Conservation (phyloP, 1,140 invertebrate species). For the Helicoverpa zea region DNA sequence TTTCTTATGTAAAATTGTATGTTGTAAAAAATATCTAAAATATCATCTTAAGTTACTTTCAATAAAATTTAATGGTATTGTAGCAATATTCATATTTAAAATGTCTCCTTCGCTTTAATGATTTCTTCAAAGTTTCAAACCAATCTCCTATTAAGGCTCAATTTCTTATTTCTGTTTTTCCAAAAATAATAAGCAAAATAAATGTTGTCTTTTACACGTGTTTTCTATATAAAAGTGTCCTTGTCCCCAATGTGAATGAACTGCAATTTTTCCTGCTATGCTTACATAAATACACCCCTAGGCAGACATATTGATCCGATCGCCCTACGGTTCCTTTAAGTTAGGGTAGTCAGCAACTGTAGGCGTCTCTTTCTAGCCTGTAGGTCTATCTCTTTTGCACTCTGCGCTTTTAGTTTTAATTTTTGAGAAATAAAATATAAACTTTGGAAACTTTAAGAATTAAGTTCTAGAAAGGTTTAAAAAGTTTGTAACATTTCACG, state of each 20-base stretch:
- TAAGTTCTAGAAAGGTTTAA: not conserved
- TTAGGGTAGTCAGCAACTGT: constrained; percentile 28
- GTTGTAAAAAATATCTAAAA: too few relatives aligned
- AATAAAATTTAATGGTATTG: too few relatives aligned
- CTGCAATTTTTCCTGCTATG: constrained; percentile 40
- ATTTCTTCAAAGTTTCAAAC: too few relatives aligned
- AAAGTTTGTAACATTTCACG: not conserved
- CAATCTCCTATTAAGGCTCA: too few relatives aligned
- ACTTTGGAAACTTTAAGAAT: not conserved
- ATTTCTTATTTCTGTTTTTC: too few relatives aligned
- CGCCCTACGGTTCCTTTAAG: constrained; percentile 29
- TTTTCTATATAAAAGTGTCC: not conserved
- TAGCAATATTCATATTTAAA: too few relatives aligned
- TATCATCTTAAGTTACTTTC: too few relatives aligned
- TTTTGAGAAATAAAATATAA: not conserved
- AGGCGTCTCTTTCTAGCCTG: not conserved
- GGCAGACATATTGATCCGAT: constrained; percentile 45
- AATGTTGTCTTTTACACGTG: not conserved
- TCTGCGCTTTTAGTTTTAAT: constrained; percentile 19
- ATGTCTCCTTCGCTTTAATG: too few relatives aligned
- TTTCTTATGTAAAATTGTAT: too few relatives aligned
- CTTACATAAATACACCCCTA: constrained; percentile 29
- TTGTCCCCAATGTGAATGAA: constrained; percentile 22
- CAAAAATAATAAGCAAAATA: not conserved
- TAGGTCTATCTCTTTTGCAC: constrained; percentile 14